Conservation (phyloP, 2,797 vertebrate species). For the Cryptoblepharus egeriae region DNA sequence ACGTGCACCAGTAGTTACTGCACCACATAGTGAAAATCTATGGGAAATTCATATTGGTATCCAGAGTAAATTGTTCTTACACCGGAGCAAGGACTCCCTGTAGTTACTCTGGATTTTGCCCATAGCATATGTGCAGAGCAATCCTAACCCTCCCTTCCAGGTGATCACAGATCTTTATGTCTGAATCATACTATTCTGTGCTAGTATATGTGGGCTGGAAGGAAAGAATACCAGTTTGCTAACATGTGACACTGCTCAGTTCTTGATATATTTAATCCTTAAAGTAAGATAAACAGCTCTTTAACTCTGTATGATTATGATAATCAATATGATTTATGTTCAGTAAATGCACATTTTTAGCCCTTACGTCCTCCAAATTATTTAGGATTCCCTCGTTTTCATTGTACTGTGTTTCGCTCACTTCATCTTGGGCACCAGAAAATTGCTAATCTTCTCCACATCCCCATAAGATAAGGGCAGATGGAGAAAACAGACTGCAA, state of each 20-base stretch:
- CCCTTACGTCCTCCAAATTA: neutral
- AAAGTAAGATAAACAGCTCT: conserved; percentile 3
- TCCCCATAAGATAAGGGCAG: conserved; percentile 8
- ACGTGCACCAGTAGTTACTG: too few species aligned
- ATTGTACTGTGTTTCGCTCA: neutral
- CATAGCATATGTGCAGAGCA: too few species aligned
- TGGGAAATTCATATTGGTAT: too few species aligned
- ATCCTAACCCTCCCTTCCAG: too few species aligned
- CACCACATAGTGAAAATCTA: too few species aligned
- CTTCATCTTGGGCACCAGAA: neutral
- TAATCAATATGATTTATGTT: conserved; percentile 16
- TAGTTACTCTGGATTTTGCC: too few species aligned
- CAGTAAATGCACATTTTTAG: conserved; percentile 7
- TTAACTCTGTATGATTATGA: conserved; percentile 12
- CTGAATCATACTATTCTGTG: too few species aligned
- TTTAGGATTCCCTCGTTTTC: conserved; percentile 4
- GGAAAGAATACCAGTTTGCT: neutral
- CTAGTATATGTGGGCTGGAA: neutral
- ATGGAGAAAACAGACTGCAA: conserved; percentile 19
- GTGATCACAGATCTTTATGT: too few species aligned
- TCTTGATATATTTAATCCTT: conserved; percentile 14
- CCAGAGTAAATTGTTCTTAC: too few species aligned
- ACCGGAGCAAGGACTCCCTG: too few species aligned
- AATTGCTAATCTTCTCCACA: conserved; percentile 9
- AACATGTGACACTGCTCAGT: neutral